Conservation (phyloP, 2,113 vertebrate genomes). For the Sylvietta virens region DNA sequence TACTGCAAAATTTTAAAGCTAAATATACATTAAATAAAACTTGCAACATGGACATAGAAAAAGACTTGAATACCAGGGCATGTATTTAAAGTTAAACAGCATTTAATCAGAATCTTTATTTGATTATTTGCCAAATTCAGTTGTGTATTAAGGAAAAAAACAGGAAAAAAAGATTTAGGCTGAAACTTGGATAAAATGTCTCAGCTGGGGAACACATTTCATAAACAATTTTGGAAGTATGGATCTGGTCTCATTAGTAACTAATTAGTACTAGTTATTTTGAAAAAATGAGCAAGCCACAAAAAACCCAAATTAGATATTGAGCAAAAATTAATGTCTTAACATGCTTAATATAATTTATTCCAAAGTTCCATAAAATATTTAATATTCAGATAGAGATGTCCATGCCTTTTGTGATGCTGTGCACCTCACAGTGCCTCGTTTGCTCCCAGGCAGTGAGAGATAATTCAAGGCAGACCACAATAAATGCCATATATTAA, state of each 20-base stretch:
- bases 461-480: background rate
- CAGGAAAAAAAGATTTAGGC: slow-evolving; percentile 19
- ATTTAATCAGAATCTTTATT: slow-evolving; percentile 50
- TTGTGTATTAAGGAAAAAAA: slow-evolving; percentile 37
- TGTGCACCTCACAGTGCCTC: background rate
- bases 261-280: slow-evolving; percentile 65
- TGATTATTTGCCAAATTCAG: slow-evolving; percentile 60
- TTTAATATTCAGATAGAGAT: slow-evolving; percentile 15
- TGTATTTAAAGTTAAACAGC: slow-evolving; percentile 56
- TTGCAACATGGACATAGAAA: slow-evolving; percentile 15
- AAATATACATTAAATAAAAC: slow-evolving; percentile 46
- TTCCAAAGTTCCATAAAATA: slow-evolving; percentile 42
- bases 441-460: background rate
- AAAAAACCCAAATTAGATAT: slow-evolving; percentile 16
- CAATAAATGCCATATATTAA: background rate
- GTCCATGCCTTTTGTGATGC: slow-evolving; percentile 5
- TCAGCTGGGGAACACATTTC: slow-evolving; percentile 59
- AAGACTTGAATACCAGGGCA: slow-evolving; percentile 2
- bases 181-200: slow-evolving; percentile 61
- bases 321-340: slow-evolving; percentile 21
- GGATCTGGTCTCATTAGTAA: slow-evolving; percentile 64
- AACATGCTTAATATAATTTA: slow-evolving; percentile 37
- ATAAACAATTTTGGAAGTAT: slow-evolving; percentile 62
- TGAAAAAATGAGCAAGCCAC: slow-evolving; percentile 64
- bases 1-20: slow-evolving; percentile 24